These are phyloP conservation scores for Megastigmus dorsalis DNA, from an alignment of 2,888 invertebrate species.

Conservation along the genomic window DNA sequence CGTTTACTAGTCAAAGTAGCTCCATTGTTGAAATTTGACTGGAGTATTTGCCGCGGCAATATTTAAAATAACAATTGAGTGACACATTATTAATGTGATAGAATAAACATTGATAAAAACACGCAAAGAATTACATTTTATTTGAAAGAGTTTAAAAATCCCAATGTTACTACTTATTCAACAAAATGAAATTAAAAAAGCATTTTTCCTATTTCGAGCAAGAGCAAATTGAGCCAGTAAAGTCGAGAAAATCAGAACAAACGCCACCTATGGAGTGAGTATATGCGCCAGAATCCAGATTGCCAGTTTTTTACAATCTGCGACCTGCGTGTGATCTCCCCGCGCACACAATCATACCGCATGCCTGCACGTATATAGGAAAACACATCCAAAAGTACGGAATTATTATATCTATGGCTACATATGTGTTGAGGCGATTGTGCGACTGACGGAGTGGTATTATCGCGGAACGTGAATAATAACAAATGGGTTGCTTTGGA, in stretches of 20 bases:
- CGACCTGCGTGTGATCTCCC: no score
- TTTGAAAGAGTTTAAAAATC: no score
- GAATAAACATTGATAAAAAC: no score
- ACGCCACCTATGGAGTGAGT: no score
- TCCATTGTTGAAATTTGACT: conserved; percentile 8
- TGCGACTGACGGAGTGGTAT: background rate
- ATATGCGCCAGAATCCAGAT: background rate
- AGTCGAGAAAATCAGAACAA: background rate
- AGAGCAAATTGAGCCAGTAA: background rate
- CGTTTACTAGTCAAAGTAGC: conserved; percentile 1
- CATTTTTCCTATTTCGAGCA: no score
- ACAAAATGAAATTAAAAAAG: no score
- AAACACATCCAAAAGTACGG: no score
- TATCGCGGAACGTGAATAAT: conserved; percentile 19
- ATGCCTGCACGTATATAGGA: background rate
- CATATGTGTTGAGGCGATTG: background rate
- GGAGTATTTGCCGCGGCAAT: conserved; percentile 1
- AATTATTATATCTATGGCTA: no score
- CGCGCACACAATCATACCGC: background rate
- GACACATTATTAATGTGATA: no score
- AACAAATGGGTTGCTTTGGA: conserved; percentile 48
- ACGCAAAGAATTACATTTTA: no score
- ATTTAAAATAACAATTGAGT: no score
- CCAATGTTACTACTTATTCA: no score
- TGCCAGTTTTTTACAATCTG: background rate